A percentile compares a stretch with the other conserved stretches of the same genome.
phyloP scores from a whole-genome alignment of 2,888 invertebrate genomes.

The Campoplex capitator region DNA sequence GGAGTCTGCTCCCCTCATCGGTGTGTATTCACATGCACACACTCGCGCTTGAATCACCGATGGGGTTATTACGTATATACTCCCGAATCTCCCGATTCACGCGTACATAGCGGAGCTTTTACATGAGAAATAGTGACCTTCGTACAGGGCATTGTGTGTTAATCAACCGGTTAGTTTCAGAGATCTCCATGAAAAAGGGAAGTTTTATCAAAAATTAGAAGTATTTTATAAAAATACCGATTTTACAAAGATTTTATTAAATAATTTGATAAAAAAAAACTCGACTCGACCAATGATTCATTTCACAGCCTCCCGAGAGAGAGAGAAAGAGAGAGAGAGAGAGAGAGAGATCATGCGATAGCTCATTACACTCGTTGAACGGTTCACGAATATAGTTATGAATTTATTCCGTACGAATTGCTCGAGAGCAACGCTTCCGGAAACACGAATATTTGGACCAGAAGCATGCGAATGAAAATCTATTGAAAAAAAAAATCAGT shows the following conservation, averaged over 20 bases:
- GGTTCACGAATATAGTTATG: background rate
- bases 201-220: background rate
- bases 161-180: background rate
- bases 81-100: background rate
- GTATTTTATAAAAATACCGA: background rate
- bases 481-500: background rate
- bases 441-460: background rate
- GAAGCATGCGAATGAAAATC: background rate
- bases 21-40: conserved; percentile 29
- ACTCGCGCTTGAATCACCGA: conserved; percentile 54
- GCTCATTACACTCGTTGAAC: background rate
- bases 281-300: background rate
- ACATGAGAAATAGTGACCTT: conserved; percentile 4
- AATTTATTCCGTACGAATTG: background rate
- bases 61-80: conserved; percentile 17
- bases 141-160: background rate
- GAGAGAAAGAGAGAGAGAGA: no score
- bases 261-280: no score
- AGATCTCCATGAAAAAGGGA: background rate
- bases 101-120: background rate
- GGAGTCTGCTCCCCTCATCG: conserved; percentile 11
- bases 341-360: background rate
- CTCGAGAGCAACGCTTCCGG: background rate
- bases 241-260: no score
- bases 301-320: background rate